Base-by-base conservation (phyloP, 2,113 vertebrate species). In the Phoenicopterus ruber region DNA sequence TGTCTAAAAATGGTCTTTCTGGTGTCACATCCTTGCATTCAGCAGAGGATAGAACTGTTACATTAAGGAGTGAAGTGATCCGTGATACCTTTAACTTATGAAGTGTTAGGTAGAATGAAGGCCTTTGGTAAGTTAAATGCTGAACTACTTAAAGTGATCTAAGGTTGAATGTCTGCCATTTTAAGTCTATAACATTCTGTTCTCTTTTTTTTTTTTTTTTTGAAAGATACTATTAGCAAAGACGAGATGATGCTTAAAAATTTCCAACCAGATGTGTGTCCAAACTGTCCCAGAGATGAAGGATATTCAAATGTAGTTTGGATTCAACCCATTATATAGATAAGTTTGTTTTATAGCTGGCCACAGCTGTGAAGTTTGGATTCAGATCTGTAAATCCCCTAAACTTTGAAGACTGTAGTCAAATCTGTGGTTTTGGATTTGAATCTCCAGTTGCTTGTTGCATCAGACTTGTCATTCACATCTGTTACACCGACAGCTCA, bases 331-430 rank as follows among this genome's bases (percentile, higher is more conserved):
- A 15, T 87, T 94, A 62, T 91, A 42, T 58, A 85, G 88, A 91
- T 82, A 87, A 82, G 44, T 69, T 92, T 76, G 54, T 79, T 95
- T 96, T 82, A 94, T 95, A 69, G 88, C 57, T 84, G 86, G 34
- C 57, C n/a, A 1, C 88, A 94, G 92, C 95, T 96, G 95, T 94
- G 91, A 96, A 92, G 83, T 89, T 93, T 96, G 96, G 94, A 95
- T 89, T 92, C 83, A 89, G 94, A 96, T 97, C 88, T 93, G 93
- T 97, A 93, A 79, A 13, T 82, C 57, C 49, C 46, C 62, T 57
- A 66, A 72, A 65, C 88, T 96, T 94, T 95, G 92, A 94, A 89
- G 92, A 63, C 55, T 72, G 14, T 32, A 76, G 81, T 94, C 82
- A 96, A 50, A 94, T 91, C 62, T 94, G 93, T 85, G 90, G 89